These are phyloP conservation scores for Heliconius erato DNA, from an alignment of 2,888 invertebrate species.

Conservation along the genomic window DNA sequence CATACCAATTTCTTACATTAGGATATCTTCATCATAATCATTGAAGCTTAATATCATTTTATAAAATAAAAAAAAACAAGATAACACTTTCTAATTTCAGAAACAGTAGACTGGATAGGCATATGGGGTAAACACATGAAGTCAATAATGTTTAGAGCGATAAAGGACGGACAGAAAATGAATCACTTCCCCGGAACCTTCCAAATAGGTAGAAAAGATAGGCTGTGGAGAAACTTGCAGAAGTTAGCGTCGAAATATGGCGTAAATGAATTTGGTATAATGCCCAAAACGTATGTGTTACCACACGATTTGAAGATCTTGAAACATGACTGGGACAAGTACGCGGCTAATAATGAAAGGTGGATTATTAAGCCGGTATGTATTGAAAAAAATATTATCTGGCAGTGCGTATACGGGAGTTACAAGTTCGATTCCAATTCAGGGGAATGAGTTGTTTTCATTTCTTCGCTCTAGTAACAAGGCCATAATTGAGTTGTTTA, in stretches of 20 bases:
- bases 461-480: not conserved
- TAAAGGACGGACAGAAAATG: slow-evolving; percentile 96
- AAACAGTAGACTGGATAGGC: slow-evolving; percentile 96
- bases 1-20: too few species aligned
- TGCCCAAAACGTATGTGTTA: slow-evolving; percentile 96
- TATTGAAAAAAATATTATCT: slow-evolving; percentile 49
- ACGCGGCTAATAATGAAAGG: slow-evolving; percentile 90
- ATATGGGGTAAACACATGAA: slow-evolving; percentile 99
- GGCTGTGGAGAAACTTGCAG: slow-evolving; percentile 95
- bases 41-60: too few species aligned
- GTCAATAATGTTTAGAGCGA: slow-evolving; percentile 92
- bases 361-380: slow-evolving; percentile 98
- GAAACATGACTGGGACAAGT: slow-evolving; percentile 94
- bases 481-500: not conserved
- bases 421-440: not conserved
- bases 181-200: slow-evolving; percentile 99
- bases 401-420: not conserved
- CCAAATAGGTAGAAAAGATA: slow-evolving; percentile 98
- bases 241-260: slow-evolving; percentile 82
- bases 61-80: too few species aligned
- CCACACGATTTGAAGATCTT: slow-evolving; percentile 94
- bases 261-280: slow-evolving; percentile 92
- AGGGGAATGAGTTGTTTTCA: not conserved
- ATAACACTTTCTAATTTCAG: slow-evolving; percentile 76
- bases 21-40: too few species aligned